Percentiles rank a stretch among this genome's conserved stretches.
Evolutionary conservation across 2,113 vertebrate species (phyloP).

Genomic region (Tinamus guttatus): DNA sequence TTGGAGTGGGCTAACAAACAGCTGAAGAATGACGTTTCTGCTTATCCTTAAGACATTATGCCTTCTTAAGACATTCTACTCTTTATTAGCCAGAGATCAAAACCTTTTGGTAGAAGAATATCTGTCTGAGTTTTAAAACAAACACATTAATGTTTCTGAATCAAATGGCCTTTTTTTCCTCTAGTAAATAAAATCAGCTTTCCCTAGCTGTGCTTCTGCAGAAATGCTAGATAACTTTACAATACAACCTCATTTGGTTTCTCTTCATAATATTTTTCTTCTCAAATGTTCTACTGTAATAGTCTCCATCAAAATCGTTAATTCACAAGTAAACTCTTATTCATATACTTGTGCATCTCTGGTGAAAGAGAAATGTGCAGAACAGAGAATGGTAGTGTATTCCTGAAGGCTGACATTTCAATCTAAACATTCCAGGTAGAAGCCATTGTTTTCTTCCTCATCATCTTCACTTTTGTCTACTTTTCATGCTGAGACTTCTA

Average conservation of each 20-base stretch:
- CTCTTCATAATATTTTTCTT: background rate
- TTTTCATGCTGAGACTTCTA: slow-evolving; percentile 76
- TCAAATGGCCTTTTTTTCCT: background rate
- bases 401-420: slow-evolving; percentile 22
- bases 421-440: slow-evolving; percentile 61
- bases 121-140: background rate
- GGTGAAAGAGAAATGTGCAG: slow-evolving; percentile 1
- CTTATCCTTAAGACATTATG: background rate
- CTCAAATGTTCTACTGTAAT: background rate
- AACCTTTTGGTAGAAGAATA: background rate
- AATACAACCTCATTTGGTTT: background rate
- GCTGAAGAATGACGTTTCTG: background rate
- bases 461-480: slow-evolving; percentile 57
- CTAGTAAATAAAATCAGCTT: background rate
- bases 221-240: background rate
- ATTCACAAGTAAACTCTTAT: background rate
- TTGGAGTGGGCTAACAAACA: background rate
- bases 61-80: background rate
- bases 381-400: slow-evolving; percentile 1
- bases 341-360: background rate
- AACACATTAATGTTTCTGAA: background rate
- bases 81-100: background rate
- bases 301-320: background rate
- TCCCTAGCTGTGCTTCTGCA: background rate
- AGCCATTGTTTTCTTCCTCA: slow-evolving; percentile 67